Percentiles rank a stretch among this genome's conserved stretches.
phyloP scores from a whole-genome alignment of 2,888 invertebrate species.

The Leptopilina myrica region DNA sequence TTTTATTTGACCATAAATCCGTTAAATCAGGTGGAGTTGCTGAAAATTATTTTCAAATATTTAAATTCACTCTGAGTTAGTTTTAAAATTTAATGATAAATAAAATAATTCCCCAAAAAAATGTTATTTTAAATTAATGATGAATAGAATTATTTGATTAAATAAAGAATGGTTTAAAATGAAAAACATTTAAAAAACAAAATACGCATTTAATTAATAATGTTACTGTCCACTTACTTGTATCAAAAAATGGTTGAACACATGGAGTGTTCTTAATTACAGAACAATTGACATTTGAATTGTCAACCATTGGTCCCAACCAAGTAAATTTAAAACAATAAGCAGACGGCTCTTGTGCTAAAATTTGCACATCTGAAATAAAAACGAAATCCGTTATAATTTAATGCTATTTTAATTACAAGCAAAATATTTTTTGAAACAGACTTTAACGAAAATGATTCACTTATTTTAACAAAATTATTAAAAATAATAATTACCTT shows the following conservation, averaged over 20 bases:
- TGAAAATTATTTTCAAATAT: conserved; percentile 34
- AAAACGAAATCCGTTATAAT: neutral
- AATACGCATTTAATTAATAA: too few relatives aligned
- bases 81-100: neutral
- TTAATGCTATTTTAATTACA: neutral
- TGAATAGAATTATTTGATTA: too few relatives aligned
- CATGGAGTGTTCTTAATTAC: conserved; percentile 46
- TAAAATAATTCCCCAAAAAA: neutral
- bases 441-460: too few relatives aligned
- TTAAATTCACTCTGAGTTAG: neutral
- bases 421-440: too few relatives aligned
- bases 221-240: neutral
- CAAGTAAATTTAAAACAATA: conserved; percentile 69
- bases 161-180: too few relatives aligned
- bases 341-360: conserved; percentile 19
- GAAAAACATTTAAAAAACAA: too few relatives aligned
- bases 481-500: neutral
- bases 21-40: conserved; percentile 56
- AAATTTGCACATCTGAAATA: neutral
- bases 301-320: conserved; percentile 57
- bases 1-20: conserved; percentile 59
- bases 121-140: too few relatives aligned
- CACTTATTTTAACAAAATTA: neutral
- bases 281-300: conserved; percentile 50
- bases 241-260: conserved; percentile 46